Percentiles rank a stretch among this genome's conserved stretches.
phyloP scores from a whole-genome alignment of 2,888 invertebrate species.

The Gonocerus acuteangulatus region DNA sequence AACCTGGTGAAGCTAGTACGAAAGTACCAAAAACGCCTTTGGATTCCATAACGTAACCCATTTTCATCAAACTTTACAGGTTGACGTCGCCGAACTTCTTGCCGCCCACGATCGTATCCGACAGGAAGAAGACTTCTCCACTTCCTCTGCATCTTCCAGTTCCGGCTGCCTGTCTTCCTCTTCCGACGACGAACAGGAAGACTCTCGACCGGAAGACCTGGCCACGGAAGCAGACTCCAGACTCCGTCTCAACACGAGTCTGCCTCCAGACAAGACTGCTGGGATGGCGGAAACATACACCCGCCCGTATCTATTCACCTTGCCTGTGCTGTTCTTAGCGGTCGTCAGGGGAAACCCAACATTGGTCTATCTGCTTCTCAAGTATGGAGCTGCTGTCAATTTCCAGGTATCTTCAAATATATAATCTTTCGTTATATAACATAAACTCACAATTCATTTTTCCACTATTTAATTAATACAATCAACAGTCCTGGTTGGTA shows the following conservation, averaged over 20 bases:
- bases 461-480: neutral
- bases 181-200: slow-evolving; percentile 34
- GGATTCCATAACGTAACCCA: too few relatives aligned
- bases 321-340: slow-evolving; percentile 53
- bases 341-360: slow-evolving; percentile 49
- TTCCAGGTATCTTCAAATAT: slow-evolving; percentile 43
- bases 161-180: slow-evolving; percentile 34
- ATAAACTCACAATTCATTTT: neutral
- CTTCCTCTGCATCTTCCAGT: slow-evolving; percentile 33
- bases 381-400: slow-evolving; percentile 49
- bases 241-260: slow-evolving; percentile 40
- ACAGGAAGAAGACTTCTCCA: slow-evolving; percentile 38
- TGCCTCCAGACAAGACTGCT: slow-evolving; percentile 40
- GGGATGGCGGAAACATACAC: slow-evolving; percentile 45
- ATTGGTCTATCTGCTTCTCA: slow-evolving; percentile 49
- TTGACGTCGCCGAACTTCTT: slow-evolving; percentile 39
- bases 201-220: slow-evolving; percentile 22
- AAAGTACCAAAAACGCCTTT: too few relatives aligned
- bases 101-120: slow-evolving; percentile 41
- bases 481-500: too few relatives aligned
- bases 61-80: too few relatives aligned
- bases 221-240: slow-evolving; percentile 33
- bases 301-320: slow-evolving; percentile 48
- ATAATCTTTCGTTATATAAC: neutral
- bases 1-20: too few relatives aligned